Evolutionary conservation across 2,113 vertebrate species (phyloP).

Genomic region (Zosterops japonicus): DNA sequence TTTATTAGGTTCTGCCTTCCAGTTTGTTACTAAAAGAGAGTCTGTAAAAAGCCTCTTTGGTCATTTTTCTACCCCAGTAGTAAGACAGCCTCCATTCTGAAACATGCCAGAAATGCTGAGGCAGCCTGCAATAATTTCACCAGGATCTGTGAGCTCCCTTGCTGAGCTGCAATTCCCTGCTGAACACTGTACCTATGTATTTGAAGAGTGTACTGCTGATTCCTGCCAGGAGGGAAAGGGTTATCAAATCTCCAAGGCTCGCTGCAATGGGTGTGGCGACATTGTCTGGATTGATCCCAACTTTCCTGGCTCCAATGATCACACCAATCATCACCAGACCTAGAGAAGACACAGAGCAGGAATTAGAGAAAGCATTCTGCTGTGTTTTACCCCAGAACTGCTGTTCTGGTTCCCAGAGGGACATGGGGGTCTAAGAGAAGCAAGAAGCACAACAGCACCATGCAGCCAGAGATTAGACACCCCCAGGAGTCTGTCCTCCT

Average conservation of each 20-base stretch:
- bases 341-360: conserved; percentile 57
- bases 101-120: not conserved
- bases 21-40: not conserved
- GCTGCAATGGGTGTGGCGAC: conserved; percentile 95
- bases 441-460: not conserved
- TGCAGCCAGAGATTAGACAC: not conserved
- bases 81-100: not conserved
- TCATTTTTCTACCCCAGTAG: not conserved
- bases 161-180: not conserved
- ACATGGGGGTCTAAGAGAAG: accelerated
- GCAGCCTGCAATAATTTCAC: not conserved
- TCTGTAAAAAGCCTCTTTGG: not conserved
- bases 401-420: not conserved
- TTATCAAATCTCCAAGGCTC: conserved; percentile 95
- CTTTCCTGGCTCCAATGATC: conserved; percentile 87
- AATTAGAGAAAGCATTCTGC: not conserved
- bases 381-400: not conserved
- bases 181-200: conserved; percentile 78
- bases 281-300: conserved; percentile 96
- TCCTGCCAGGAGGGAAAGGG: conserved; percentile 88
- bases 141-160: not conserved
- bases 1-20: not conserved
- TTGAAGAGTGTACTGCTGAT: conserved; percentile 86
- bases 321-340: conserved; percentile 92
- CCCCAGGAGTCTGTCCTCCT: not conserved